Conservation (phyloP, 2,797 vertebrate genomes). For the Acanthurus lineatus region DNA sequence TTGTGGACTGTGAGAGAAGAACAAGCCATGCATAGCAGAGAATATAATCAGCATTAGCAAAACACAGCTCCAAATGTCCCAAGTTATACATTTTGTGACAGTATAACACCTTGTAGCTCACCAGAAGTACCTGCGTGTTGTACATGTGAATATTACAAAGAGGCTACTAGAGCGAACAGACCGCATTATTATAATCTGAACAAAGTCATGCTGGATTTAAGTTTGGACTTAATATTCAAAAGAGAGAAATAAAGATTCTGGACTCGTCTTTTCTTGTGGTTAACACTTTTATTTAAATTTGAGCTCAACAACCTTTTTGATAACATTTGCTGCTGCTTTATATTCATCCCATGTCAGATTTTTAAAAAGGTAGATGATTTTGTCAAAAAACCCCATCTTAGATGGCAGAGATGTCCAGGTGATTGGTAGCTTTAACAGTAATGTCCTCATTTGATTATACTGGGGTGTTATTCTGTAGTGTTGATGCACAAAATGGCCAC, state of each 20-base stretch:
- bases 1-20: conserved; percentile 68
- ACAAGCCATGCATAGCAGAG: conserved; percentile 76
- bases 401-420: background rate
- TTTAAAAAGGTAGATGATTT: conserved; percentile 3
- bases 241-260: background rate
- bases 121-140: conserved; percentile 40
- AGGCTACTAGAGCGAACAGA: conserved; percentile 38
- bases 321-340: background rate
- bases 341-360: conserved; percentile 7
- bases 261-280: background rate
- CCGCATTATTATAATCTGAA: conserved; percentile 21
- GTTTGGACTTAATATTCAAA: conserved; percentile 34
- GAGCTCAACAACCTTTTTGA: background rate
- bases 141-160: conserved; percentile 44
- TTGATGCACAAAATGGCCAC: background rate
- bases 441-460: background rate
- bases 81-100: conserved; percentile 53
- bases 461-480: background rate
- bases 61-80: conserved; percentile 52
- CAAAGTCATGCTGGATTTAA: conserved; percentile 23
- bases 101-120: conserved; percentile 34
- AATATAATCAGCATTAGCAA: conserved; percentile 69
- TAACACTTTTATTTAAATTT: conserved; percentile 18
- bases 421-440: background rate
- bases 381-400: conserved; percentile 9